Evolutionary conservation across 2,797 vertebrate genomes (phyloP), one percentile per base, ranked within the genome.

Genomic region (Aulostomus chinensis): DNA sequence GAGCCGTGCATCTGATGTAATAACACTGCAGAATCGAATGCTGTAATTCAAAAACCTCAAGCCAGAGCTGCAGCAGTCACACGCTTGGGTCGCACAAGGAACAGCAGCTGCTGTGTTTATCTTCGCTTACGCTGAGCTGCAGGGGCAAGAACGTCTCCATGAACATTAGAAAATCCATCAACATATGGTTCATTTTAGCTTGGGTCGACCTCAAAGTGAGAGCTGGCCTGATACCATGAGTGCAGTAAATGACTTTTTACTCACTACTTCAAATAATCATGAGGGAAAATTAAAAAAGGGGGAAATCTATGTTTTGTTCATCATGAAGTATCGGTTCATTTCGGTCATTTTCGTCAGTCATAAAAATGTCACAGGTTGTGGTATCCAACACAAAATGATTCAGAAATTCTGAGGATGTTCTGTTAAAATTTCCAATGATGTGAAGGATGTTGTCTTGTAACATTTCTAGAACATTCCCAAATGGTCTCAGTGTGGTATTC

Each of bases 31-130:
- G 9, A 35, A 68, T 25, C 41, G 2, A 42, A 48, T 53, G 38
- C 11, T 46, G 37, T 12, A 12, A 37, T 30, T 15, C n/a, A 18
- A 34, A 43, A 41, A 15, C n/a, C 12, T 16, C 8, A 1, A 35
- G 33, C n/a, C 17, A 11, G 2, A 9, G 20, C 8, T 36, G 8
- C 31, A 55, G 21, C 50, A 55, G 37, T 12, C 4, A 10, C n/a
- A 11, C 24, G 25, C 9, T 25, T 13, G 8, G 33, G 30, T 51
- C 54, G 18, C 33, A 36, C 1, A 2, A 12, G 37, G n/a, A 2
- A 3, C 51, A 3, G 30, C 57, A 62, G 50, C 60, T 53, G 64
- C 21, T 43, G 34, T 52, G 41, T 64, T 68, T 24, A 48, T 65
- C 25, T 55, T 31, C 28, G 25, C 29, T 8, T 11, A 13, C 21